Evolutionary conservation across 92 coral and sea anemone genomes (phyloP).

Genomic region (Ricordea florida): DNA sequence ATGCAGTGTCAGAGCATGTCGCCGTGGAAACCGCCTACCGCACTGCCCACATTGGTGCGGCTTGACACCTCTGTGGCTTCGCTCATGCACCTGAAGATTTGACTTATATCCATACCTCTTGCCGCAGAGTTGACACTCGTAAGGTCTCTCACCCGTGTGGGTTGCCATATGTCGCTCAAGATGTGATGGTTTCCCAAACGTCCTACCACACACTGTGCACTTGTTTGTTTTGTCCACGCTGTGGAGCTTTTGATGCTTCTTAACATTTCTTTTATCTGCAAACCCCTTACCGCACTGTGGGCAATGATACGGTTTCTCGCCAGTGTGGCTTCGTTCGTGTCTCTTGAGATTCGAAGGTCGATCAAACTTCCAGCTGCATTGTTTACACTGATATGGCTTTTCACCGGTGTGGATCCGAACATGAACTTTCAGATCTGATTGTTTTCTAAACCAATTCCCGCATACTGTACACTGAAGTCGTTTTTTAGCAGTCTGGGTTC

Average conservation of each 20-base stretch:
- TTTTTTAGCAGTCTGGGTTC: background rate
- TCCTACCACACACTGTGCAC: conserved; percentile 17
- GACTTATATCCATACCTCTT: background rate
- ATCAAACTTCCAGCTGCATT: background rate
- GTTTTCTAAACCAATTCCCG: background rate
- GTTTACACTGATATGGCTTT: background rate
- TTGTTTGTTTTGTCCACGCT: conserved; percentile 39
- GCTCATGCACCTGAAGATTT: background rate
- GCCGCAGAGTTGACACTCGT: background rate
- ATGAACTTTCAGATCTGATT: background rate
- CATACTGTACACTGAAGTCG: background rate
- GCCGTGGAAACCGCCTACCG: background rate
- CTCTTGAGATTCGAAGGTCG: background rate
- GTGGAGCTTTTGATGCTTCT: conserved; percentile 18
- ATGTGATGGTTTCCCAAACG: background rate
- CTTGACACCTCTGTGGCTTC: background rate
- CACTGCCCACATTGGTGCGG: conserved; percentile 14
- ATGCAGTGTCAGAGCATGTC: background rate
- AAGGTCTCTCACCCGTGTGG: background rate
- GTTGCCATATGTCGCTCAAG: background rate
- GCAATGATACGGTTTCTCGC: background rate
- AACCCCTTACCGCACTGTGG: background rate
- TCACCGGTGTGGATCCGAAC: background rate
- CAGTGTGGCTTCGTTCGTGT: background rate
- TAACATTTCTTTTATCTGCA: background rate